Percentiles rank a stretch among this genome's conserved stretches.
Evolutionary conservation across 2,888 invertebrate genomes (phyloP).

Genomic region (Drosophila tripunctata): DNA sequence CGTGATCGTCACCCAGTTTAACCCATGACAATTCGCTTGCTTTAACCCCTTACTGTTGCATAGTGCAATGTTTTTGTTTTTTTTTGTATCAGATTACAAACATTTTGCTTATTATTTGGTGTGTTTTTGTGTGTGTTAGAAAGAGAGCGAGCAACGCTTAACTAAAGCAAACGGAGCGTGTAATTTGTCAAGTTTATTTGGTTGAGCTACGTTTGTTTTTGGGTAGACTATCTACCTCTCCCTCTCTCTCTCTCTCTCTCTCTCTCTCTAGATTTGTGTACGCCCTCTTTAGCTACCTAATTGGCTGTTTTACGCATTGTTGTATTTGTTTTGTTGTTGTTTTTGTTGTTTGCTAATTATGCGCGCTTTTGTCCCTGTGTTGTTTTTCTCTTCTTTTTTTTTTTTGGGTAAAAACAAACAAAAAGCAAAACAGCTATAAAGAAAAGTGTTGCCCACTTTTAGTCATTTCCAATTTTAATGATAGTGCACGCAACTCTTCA

Average conservation of each 20-base stretch:
- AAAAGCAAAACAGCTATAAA: conserved; percentile 17
- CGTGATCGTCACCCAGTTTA: conserved; percentile 18
- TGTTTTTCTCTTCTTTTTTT: too few relatives aligned
- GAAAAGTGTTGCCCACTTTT: conserved; percentile 52
- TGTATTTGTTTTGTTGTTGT: conserved; percentile 33
- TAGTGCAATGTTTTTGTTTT: conserved; percentile 23
- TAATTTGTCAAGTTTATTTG: conserved; percentile 78
- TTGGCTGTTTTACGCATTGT: conserved; percentile 47
- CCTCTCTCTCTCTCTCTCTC: not conserved
- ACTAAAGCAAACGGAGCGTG: conserved; percentile 60
- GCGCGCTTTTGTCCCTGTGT: conserved; percentile 55
- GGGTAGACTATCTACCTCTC: not conserved
- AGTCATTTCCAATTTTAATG: conserved; percentile 66
- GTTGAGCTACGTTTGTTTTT: conserved; percentile 60
- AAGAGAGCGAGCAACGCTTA: conserved; percentile 1
- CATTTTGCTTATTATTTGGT: conserved; percentile 29
- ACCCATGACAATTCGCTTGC: conserved; percentile 6
- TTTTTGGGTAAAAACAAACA: conserved; percentile 49
- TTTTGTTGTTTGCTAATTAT: conserved; percentile 59
- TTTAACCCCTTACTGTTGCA: conserved; percentile 27
- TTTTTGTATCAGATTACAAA: conserved; percentile 48
- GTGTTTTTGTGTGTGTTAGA: not conserved
- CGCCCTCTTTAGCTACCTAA: conserved; percentile 41
- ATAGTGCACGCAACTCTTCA: conserved; percentile 55
- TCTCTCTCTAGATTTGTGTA: not conserved